Evolutionary conservation across 2,888 invertebrate species (phyloP), one percentile per base, ranked within the genome.

Genomic region (Microctonus aethiopoides): DNA sequence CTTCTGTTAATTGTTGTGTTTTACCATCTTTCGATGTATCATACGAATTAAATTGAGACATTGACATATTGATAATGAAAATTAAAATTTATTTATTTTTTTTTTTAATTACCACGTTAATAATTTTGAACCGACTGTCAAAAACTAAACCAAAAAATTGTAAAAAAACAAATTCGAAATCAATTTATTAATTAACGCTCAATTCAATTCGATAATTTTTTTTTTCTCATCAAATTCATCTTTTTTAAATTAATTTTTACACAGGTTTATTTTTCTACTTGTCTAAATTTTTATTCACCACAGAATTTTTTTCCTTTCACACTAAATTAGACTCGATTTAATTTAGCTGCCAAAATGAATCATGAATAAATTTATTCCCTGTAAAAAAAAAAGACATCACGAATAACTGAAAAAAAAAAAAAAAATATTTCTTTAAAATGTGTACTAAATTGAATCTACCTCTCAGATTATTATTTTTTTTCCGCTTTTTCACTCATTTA

Each of bases 231-330:
- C 52, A 5, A 67, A 67, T 67, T 67, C 67, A 22, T 59, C 29
- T 26, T 72, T 68, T 71, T 73, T 6, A 78, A 65, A 61, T 70
- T 67, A n/a, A 62, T 67, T 29, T 76, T 75, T 61, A 75, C 65
- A 32, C 65, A 41, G 54, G 77, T 75, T 60, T 77, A 65, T 56
- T 72, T 59, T 0, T 39, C 52, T 29, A 75, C 72, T 54, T 75
- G 71, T n/a, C 67, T 68, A 29, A 71, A 64, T 36, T 75, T 20
- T 73, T 52, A 6, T 66, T 66, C 74, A 72, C 64, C 10, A 72
- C 68, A 16, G 73, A 60, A 6, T 16, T 24, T 57, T 54, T 26
- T 67, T 73, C 61, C 68, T 71, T 67, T 68, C 75, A 69, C 66
- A 34, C 5, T 24, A 7, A 9, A 26, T 59, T 22, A 29, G 46